These are phyloP conservation scores for Leucophenga montana DNA, from an alignment of 2,888 invertebrate species.

Conservation along the genomic window DNA sequence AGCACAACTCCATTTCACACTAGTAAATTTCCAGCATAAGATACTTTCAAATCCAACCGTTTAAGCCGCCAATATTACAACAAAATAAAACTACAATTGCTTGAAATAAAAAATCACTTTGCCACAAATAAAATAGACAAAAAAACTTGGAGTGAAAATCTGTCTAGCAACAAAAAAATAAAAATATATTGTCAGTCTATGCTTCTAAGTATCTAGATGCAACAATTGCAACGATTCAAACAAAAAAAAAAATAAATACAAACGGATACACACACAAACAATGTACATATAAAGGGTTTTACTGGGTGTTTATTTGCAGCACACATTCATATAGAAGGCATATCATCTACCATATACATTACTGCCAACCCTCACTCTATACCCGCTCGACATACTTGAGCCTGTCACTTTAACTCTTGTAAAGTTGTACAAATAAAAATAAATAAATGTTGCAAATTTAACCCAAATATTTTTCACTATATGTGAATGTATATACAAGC, in stretches of 20 bases:
- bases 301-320: not conserved
- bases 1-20: not conserved
- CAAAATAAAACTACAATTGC: not conserved
- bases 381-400: not conserved
- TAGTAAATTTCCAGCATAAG: conserved; percentile 33
- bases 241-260: not conserved
- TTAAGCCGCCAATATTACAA: not conserved
- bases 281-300: not conserved
- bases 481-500: not conserved
- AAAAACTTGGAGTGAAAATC: too few relatives aligned
- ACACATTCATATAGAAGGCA: too few relatives aligned
- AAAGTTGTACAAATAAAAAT: conserved; percentile 9
- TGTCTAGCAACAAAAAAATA: too few relatives aligned
- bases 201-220: too few relatives aligned
- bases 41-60: conserved; percentile 52
- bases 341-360: too few relatives aligned
- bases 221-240: too few relatives aligned
- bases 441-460: conserved; percentile 50
- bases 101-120: conserved; percentile 16
- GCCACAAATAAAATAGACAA: too few relatives aligned
- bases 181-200: too few relatives aligned
- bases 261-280: too few relatives aligned
- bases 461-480: conserved; percentile 60
- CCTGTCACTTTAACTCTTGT: not conserved
- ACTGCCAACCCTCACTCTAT: not conserved